These are phyloP conservation scores for Thoracochromis brauschi DNA, from an alignment of 2,113 vertebrate species.

Conservation along the genomic window DNA sequence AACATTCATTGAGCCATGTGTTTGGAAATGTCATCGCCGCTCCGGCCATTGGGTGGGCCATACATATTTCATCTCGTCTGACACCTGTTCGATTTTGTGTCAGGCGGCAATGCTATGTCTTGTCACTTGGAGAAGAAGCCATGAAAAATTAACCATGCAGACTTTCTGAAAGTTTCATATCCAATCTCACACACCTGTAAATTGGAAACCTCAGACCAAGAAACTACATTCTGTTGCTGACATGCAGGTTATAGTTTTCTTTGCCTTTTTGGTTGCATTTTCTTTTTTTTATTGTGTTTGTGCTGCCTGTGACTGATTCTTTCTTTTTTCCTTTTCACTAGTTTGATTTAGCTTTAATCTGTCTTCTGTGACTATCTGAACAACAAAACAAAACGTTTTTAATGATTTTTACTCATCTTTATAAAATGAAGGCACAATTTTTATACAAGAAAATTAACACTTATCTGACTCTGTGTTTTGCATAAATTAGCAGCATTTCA, in stretches of 20 bases:
- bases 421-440: background rate
- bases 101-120: constrained; percentile 4
- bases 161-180: constrained; percentile 65
- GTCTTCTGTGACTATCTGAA: background rate
- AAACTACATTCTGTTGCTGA: background rate
- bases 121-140: constrained; percentile 20
- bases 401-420: background rate
- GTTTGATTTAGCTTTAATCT: background rate
- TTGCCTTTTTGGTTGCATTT: background rate
- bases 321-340: background rate
- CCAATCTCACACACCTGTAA: constrained; percentile 43
- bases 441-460: background rate
- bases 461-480: background rate
- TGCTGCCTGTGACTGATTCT: background rate
- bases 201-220: background rate
- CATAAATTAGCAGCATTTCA: background rate
- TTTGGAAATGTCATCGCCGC: constrained; percentile 70
- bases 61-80: constrained; percentile 69
- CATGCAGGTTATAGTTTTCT: background rate
- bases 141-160: constrained; percentile 64
- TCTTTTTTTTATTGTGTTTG: background rate
- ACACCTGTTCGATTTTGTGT: constrained; percentile 72
- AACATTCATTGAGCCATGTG: constrained; percentile 69
- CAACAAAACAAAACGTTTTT: background rate
- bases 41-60: constrained; percentile 57